Conservation (phyloP, 2,113 vertebrate species). For the Perca schrenkii region DNA sequence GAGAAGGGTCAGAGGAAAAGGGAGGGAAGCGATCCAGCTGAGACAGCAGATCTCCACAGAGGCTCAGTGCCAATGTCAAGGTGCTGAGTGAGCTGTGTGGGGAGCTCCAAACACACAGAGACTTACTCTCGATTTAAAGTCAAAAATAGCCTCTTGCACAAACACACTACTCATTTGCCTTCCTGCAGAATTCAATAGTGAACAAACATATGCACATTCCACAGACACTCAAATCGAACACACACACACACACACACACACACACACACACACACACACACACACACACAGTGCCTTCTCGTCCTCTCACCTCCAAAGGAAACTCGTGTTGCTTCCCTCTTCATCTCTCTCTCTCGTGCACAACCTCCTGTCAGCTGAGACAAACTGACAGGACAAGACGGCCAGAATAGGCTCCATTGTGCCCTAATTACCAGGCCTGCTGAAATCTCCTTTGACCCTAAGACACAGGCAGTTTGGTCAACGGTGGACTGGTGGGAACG, state of each 20-base stretch:
- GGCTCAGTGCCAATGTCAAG: slow-evolving; percentile 74
- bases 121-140: slow-evolving; percentile 24
- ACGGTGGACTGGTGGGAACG: slow-evolving; percentile 62
- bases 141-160: slow-evolving; percentile 47
- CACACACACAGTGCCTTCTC: slow-evolving; percentile 10
- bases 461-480: slow-evolving; percentile 59
- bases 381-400: slow-evolving; percentile 52
- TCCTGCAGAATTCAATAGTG: slow-evolving; percentile 6
- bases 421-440: slow-evolving; percentile 60
- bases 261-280: too few species aligned
- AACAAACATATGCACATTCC: neutral
- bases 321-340: slow-evolving; percentile 35
- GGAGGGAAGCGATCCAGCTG: slow-evolving; percentile 61
- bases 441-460: slow-evolving; percentile 63
- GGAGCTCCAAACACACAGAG: slow-evolving; percentile 34
- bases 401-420: slow-evolving; percentile 58
- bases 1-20: slow-evolving; percentile 30
- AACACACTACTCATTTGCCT: slow-evolving; percentile 14
- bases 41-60: slow-evolving; percentile 64
- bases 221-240: neutral
- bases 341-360: slow-evolving; percentile 32
- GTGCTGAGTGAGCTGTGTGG: slow-evolving; percentile 67
- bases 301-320: slow-evolving; percentile 31
- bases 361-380: slow-evolving; percentile 51
- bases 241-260: neutral